Conservation (phyloP, 2,888 invertebrate genomes). For the Agapostemon virescens region DNA sequence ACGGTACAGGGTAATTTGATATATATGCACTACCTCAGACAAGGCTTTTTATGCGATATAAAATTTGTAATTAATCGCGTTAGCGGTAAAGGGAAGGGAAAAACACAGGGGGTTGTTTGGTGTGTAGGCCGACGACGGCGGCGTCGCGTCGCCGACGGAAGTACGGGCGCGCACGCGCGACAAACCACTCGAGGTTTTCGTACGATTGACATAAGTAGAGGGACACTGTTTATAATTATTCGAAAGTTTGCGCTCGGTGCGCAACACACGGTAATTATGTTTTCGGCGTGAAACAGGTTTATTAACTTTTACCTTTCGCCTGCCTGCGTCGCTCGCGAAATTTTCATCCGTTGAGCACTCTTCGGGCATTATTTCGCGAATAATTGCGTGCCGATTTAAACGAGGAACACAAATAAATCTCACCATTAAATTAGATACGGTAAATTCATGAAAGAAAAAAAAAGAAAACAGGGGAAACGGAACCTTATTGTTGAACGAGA, state of each 20-base stretch:
- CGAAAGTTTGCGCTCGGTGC: background rate
- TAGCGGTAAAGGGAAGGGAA: slow-evolving; percentile 20
- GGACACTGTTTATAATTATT: slow-evolving; percentile 3
- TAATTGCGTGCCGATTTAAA: background rate
- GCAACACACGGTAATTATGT: slow-evolving; percentile 1
- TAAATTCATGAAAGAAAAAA: background rate
- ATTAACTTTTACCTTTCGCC: background rate
- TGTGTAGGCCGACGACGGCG: background rate
- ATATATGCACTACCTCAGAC: slow-evolving; percentile 50
- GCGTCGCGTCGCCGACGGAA: slow-evolving; percentile 9
- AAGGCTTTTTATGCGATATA: slow-evolving; percentile 51
- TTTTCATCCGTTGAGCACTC: slow-evolving; percentile 7
- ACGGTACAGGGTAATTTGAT: slow-evolving; percentile 55
- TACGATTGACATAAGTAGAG: slow-evolving; percentile 11
- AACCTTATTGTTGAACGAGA: background rate
- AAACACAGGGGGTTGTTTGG: background rate
- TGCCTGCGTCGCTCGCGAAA: background rate
- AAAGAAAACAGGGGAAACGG: background rate
- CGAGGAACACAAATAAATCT: background rate
- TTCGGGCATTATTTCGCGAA: slow-evolving; percentile 2
- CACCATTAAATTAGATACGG: background rate
- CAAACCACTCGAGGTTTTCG: slow-evolving; percentile 27
- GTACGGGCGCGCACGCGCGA: slow-evolving; percentile 30
- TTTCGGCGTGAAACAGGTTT: slow-evolving; percentile 1
- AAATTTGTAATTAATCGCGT: slow-evolving; percentile 53